Base-by-base conservation (phyloP, 2,888 invertebrate species). In the Heliconius erato region DNA sequence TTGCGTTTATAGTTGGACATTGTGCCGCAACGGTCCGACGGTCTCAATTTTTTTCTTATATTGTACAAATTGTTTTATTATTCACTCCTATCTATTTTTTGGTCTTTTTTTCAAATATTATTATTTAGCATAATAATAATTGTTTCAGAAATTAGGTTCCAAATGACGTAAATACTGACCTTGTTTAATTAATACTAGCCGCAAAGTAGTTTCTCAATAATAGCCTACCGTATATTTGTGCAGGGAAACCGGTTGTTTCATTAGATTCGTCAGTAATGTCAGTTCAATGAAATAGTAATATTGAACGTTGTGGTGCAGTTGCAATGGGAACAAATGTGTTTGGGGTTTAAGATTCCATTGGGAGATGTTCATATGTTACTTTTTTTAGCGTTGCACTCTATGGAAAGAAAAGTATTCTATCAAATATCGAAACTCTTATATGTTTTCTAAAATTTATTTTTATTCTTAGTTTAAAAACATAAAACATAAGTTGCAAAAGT, bases 101-200 rank as follows among this genome's bases (percentile, higher is more conserved):
- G 26, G 26, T 3, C 5, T 65, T 65, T 65, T 63, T 1, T 14
- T 65, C 26, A 3, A 11, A 65, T n/a, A 65, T 65, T 65, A 12
- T 6, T 5, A 67, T 28, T 67, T 67, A 6, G 26, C 4, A n/a
- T 14, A n/a, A 63, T 11, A 11, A n/a, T 63, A 63, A n/a, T 63
- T n/a, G 7, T 16, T 67, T 28, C 28, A 44, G 2, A 35, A 71
- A 26, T n/a, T 71, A 26, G n/a, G 12, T 14, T 44, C n/a, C n/a
- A 14, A 71, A 71, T 71, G 71, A 71, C 71, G 71, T 44, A 44
- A n/a, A 40, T 19, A 71, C 40, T 71, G 71, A 44, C 71, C 71
- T 71, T 44, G 71, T 71, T 28, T 71, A 71, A 71, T 40, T n/a
- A 11, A 71, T n/a, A n/a, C 14, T 40, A 26, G 40, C 40, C 40